These are phyloP conservation scores for Diphyllodes magnificus DNA, from an alignment of 2,113 vertebrate species.

Conservation along the genomic window DNA sequence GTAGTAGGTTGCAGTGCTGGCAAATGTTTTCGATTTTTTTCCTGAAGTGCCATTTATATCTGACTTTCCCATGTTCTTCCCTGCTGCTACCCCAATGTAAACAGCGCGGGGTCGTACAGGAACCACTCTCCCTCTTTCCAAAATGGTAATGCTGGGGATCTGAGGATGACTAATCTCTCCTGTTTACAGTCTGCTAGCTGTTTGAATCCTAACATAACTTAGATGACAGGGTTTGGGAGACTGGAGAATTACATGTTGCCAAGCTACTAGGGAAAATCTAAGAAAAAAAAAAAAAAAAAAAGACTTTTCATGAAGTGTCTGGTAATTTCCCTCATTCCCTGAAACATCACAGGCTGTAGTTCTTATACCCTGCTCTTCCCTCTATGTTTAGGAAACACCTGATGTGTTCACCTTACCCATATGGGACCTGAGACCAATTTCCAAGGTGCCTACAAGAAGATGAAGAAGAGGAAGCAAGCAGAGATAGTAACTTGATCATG, in stretches of 20 bases:
- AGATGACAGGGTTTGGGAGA: slow-evolving; percentile 32
- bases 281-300: no score
- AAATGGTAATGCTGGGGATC: slow-evolving; percentile 14
- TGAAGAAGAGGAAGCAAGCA: not conserved
- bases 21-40: slow-evolving; percentile 27
- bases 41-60: not conserved
- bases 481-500: not conserved
- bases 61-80: slow-evolving; percentile 20
- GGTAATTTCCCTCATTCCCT: not conserved
- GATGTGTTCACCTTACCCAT: not conserved
- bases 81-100: slow-evolving; percentile 17
- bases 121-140: slow-evolving; percentile 23
- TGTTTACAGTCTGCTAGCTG: slow-evolving; percentile 47
- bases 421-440: not conserved
- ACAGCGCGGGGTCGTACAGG: not conserved
- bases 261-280: not conserved
- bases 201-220: slow-evolving; percentile 47
- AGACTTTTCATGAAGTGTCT: not conserved
- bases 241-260: slow-evolving; percentile 37
- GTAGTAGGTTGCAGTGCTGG: not conserved
- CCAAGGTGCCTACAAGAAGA: not conserved
- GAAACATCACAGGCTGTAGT: not conserved
- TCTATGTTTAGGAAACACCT: not conserved
- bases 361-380: not conserved
- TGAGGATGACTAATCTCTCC: slow-evolving; percentile 42